Conservation (phyloP, 2,797 vertebrate genomes). For the Myoxocephalus aenaeus region DNA sequence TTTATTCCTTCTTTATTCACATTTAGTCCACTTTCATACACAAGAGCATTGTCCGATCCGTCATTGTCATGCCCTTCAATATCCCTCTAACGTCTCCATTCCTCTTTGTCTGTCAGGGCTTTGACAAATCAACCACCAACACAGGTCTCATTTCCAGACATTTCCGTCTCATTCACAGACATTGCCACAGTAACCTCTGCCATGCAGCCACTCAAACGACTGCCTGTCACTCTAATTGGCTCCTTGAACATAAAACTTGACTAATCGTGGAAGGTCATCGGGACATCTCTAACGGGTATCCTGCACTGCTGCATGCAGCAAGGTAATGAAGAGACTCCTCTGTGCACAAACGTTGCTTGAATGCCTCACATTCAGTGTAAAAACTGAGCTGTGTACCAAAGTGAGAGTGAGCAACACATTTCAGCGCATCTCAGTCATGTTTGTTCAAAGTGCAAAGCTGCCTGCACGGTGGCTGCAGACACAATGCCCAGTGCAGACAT, state of each 20-base stretch:
- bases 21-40: conserved; percentile 35
- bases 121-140: conserved; percentile 60
- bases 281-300: conserved; percentile 47
- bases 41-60: conserved; percentile 26
- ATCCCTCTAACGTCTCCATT: conserved; percentile 44
- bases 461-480: conserved; percentile 40
- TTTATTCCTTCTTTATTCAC: conserved; percentile 34
- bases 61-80: conserved; percentile 55
- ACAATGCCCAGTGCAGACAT: conserved; percentile 52
- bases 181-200: conserved; percentile 71
- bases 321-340: conserved; percentile 17
- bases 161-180: conserved; percentile 49
- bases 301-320: conserved; percentile 14
- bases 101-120: conserved; percentile 48
- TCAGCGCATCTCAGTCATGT: conserved; percentile 23
- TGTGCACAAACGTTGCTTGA: conserved; percentile 14
- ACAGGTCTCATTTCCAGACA: conserved; percentile 42
- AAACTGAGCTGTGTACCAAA: conserved; percentile 5
- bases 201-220: conserved; percentile 53
- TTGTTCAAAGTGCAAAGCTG: conserved; percentile 23
- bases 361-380: conserved; percentile 24
- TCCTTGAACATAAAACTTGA: conserved; percentile 70
- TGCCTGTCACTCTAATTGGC: conserved; percentile 77
- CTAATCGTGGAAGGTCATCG: conserved; percentile 58
- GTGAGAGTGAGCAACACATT: conserved; percentile 4